Percentiles rank a stretch among this genome's conserved stretches.
Conservation (phyloP, 2,113 vertebrate genomes). For the Gopherus flavomarginatus region DNA sequence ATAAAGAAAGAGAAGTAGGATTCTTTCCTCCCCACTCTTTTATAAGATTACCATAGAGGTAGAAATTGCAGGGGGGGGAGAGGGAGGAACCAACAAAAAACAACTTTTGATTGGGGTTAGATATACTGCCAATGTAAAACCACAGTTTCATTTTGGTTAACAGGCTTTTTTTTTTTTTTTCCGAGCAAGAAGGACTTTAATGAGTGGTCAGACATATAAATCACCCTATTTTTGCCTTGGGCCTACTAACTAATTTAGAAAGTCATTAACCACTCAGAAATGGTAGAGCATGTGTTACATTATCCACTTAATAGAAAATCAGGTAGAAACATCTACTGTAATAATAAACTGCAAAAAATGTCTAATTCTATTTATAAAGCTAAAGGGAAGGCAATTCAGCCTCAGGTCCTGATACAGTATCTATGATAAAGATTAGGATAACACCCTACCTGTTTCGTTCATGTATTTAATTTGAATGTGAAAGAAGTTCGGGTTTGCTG, state of each 20-base stretch:
- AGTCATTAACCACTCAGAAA: conserved; percentile 67
- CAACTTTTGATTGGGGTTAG: conserved; percentile 37
- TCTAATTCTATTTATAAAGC: background rate
- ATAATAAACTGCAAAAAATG: background rate
- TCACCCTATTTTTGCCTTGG: conserved; percentile 64
- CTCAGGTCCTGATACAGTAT: background rate
- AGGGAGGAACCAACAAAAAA: background rate
- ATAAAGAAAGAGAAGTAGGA: background rate
- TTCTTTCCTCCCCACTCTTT: background rate
- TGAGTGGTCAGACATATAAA: conserved; percentile 71
- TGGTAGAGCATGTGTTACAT: conserved; percentile 25
- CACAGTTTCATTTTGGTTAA: conserved; percentile 52
- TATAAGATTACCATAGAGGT: conserved; percentile 40
- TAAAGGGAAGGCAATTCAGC: background rate
- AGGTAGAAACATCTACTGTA: conserved; percentile 16
- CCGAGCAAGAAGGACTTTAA: conserved; percentile 62
- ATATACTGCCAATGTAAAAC: conserved; percentile 47
- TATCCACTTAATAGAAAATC: conserved; percentile 61
- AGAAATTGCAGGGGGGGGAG: background rate
- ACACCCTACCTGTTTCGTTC: background rate
- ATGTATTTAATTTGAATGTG: conserved; percentile 2
- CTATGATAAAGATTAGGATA: conserved; percentile 4
- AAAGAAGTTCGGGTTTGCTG: conserved; percentile 26
- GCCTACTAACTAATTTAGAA: conserved; percentile 72
- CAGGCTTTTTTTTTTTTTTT: conserved; percentile 42